Conservation (phyloP, 2,888 invertebrate species). For the Oscheius onirici region DNA sequence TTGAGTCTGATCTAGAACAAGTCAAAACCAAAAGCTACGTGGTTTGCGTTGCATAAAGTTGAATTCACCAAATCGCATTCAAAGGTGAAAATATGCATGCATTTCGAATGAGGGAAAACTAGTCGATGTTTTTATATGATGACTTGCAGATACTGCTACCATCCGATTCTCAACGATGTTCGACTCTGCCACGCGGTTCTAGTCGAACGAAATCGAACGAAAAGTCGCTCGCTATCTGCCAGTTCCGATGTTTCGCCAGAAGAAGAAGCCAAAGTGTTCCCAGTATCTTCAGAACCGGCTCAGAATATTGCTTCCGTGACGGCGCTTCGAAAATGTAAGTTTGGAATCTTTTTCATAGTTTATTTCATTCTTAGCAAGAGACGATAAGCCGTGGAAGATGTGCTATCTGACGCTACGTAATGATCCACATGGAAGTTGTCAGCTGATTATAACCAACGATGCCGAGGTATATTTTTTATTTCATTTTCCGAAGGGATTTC, state of each 20-base stretch:
- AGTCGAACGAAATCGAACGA: not conserved
- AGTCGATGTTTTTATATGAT: no score
- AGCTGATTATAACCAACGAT: constrained; percentile 23
- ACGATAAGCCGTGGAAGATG: constrained; percentile 53
- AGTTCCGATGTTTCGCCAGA: not conserved
- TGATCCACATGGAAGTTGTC: constrained; percentile 14
- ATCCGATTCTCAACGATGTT: constrained; percentile 43
- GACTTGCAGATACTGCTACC: constrained; percentile 47
- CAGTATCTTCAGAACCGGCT: not conserved
- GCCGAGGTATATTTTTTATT: constrained; percentile 5
- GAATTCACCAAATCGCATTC: no score
- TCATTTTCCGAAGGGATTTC: no score
- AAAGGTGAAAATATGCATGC: no score
- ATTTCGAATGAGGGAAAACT: no score
- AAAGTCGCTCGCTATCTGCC: not conserved
- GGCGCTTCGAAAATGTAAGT: constrained; percentile 26
- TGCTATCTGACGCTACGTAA: constrained; percentile 38
- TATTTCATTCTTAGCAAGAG: constrained; percentile 40
- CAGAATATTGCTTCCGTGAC: not conserved
- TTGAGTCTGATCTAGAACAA: no score
- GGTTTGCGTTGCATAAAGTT: no score
- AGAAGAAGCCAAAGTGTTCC: not conserved
- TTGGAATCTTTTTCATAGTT: not conserved
- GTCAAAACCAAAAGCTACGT: no score
- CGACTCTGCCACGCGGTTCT: constrained; percentile 41